Base-by-base conservation (phyloP, 2,888 invertebrate species). In the Limnephilus lunatus region DNA sequence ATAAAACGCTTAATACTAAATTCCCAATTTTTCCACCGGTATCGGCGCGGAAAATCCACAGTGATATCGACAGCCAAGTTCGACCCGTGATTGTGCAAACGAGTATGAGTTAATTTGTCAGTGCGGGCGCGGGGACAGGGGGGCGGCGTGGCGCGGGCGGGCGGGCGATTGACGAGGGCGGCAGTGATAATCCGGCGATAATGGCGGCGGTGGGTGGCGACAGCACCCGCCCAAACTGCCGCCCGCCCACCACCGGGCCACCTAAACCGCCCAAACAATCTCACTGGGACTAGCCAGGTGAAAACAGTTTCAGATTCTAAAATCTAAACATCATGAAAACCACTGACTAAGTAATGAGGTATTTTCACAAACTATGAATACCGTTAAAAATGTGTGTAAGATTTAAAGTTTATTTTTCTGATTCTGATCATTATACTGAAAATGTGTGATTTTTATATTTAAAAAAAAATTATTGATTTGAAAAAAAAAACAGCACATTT, bases 161-260 rank as follows among this genome's bases (percentile, higher is more conserved):
- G 87, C n/a, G 30, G 68, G 30, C 85, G 85, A 85, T 19, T 85
- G 90, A 32, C 35, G 86, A 30, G 44, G 48, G 90, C 91, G 93
- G 89, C 81, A 81, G 90, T 80, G 93, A 93, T 93, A 93, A 93
- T 93, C 93, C 93, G 87, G 81, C 92, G 93, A 93, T 93, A 93
- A 93, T 93, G 93, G 90, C 91, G 82, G 83, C 91, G 86, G 83
- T 80, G 91, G 83, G 68, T 92, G 92, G 91, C 89, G 91, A 91
- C 91, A 91, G 92, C 86, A 30, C 85, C 91, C 92, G 39, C 86
- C 85, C 85, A 39, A 32, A 39, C 89, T 90, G 48, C 92, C 89
- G 91, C 80, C 90, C 83, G 25, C 48, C 32, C 82, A 39, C 68
- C 68, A 25, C 30, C 53, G 32, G 7, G 15, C 68, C 80, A 85